Conservation (phyloP, 2,113 vertebrate genomes). For the Numida meleagris region DNA sequence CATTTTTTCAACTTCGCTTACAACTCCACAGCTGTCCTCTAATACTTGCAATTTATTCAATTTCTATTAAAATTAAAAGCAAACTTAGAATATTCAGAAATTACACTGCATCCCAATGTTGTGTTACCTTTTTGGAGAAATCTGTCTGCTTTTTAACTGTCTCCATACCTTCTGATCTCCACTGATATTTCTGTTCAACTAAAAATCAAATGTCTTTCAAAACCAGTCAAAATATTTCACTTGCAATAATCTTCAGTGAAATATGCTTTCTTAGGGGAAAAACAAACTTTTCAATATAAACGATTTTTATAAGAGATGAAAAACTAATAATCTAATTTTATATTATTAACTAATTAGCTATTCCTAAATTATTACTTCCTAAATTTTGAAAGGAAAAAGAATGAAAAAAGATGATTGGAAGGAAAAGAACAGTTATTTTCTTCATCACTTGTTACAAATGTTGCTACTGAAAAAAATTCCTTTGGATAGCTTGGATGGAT, state of each 20-base stretch:
- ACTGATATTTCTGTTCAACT: neutral
- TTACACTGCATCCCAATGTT: neutral
- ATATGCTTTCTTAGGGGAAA: neutral
- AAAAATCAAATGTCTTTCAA: neutral
- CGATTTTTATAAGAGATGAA: neutral
- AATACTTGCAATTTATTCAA: neutral
- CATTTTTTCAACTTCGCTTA: neutral
- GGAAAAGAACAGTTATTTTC: neutral
- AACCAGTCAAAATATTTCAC: neutral
- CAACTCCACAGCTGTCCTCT: neutral
- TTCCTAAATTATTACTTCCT: neutral
- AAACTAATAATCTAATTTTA: neutral
- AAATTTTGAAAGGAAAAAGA: neutral
- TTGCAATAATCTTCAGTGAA: neutral
- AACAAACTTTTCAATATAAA: neutral
- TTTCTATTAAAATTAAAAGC: neutral
- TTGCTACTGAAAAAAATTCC: neutral
- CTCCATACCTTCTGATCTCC: neutral
- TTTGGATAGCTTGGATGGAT: neutral
- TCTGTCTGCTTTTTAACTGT: neutral
- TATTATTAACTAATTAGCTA: neutral
- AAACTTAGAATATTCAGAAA: neutral
- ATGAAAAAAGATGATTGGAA: accelerated
- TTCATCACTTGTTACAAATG: neutral
- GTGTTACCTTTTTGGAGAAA: accelerated